These are phyloP conservation scores for Tenthredo scrophulariae DNA, from an alignment of 2,888 invertebrate genomes.

Conservation along the genomic window DNA sequence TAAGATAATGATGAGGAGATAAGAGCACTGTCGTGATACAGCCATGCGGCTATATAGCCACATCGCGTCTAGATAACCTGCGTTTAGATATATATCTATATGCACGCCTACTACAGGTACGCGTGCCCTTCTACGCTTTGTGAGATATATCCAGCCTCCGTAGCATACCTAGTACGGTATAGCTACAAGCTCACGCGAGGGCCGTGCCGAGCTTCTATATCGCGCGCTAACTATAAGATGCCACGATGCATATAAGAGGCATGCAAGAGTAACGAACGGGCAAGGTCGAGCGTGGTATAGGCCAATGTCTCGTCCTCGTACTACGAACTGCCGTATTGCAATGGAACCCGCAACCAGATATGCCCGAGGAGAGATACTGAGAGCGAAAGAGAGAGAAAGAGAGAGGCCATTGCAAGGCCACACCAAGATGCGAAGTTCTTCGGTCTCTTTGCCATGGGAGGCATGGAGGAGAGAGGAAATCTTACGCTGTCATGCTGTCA, in stretches of 20 bases:
- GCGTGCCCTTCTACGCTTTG: constrained; percentile 28
- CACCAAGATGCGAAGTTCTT: constrained; percentile 8
- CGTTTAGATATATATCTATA: constrained; percentile 39
- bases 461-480: constrained; percentile 26
- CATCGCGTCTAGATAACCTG: constrained; percentile 47
- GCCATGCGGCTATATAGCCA: constrained; percentile 57
- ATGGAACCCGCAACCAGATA: constrained; percentile 68
- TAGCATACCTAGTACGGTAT: not conserved
- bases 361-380: constrained; percentile 65
- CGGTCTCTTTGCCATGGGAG: constrained; percentile 6
- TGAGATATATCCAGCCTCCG: constrained; percentile 5
- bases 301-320: constrained; percentile 76
- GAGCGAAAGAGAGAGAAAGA: constrained; percentile 57
- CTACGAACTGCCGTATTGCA: constrained; percentile 67
- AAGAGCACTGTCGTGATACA: constrained; percentile 59
- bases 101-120: constrained; percentile 44
- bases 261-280: constrained; percentile 77
- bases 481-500: constrained; percentile 63
- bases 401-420: constrained; percentile 54
- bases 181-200: constrained; percentile 45
- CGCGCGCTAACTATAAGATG: constrained; percentile 45
- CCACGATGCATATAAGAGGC: constrained; percentile 67
- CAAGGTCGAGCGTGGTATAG: constrained; percentile 76
- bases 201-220: not conserved
- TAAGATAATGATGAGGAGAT: constrained; percentile 54